Evolutionary conservation across 1,140 invertebrate genomes (phyloP).

Genomic region (Diorhabda carinulata): DNA sequence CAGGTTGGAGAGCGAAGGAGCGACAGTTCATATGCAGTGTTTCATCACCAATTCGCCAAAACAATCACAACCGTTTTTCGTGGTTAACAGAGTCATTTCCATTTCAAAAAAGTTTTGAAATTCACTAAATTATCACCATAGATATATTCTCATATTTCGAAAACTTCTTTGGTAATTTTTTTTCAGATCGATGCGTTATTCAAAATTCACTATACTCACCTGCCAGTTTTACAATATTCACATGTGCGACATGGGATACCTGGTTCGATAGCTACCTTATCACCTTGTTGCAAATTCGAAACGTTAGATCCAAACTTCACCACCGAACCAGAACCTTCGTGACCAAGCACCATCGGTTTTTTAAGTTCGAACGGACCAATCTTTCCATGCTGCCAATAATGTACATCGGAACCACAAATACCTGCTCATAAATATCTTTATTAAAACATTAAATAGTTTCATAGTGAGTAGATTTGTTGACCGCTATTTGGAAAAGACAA

Average conservation of each 20-base stretch:
- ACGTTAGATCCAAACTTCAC: conserved; percentile 66
- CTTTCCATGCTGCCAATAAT: conserved; percentile 78
- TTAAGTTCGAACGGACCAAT: conserved; percentile 80
- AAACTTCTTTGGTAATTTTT: too few species aligned
- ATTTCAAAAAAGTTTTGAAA: too few species aligned
- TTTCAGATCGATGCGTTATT: background rate
- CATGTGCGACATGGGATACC: conserved; percentile 83
- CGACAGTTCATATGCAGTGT: too few species aligned
- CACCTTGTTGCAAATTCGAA: conserved; percentile 68
- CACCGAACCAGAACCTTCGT: conserved; percentile 79
- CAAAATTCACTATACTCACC: conserved; percentile 25
- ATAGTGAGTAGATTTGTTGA: too few species aligned
- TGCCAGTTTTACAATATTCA: conserved; percentile 78
- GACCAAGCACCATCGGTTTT: conserved; percentile 80
- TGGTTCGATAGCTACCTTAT: conserved; percentile 89
- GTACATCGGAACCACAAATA: conserved; percentile 94
- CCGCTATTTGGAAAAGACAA: too few species aligned
- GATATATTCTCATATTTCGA: too few species aligned
- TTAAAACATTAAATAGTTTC: too few species aligned
- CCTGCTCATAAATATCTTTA: conserved; percentile 57
- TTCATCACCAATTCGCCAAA: too few species aligned
- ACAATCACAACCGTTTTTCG: too few species aligned
- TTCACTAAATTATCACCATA: too few species aligned
- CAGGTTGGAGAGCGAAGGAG: too few species aligned
- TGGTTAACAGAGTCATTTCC: too few species aligned